Conservation (phyloP, 2,797 vertebrate species). For the Rhinoraja longicauda region DNA sequence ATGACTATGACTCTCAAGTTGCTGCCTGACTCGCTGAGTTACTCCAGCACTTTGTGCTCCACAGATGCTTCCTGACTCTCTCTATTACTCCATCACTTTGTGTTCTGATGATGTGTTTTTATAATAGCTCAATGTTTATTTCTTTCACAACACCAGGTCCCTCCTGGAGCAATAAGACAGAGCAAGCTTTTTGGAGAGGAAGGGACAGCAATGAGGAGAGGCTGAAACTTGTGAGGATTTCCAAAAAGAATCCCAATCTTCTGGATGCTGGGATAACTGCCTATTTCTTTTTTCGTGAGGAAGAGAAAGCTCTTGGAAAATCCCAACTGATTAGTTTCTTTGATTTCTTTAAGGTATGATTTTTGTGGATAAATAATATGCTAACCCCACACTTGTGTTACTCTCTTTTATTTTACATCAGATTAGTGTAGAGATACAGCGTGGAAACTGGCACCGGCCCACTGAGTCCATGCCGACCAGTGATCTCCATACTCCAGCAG, state of each 20-base stretch:
- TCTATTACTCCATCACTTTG: no score
- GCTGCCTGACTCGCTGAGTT: no score
- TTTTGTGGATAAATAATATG: background rate
- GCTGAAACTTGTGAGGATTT: constrained; percentile 71
- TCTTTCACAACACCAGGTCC: constrained; percentile 59
- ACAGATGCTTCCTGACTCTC: no score
- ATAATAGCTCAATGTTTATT: background rate
- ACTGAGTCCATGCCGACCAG: no score
- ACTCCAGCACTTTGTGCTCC: no score
- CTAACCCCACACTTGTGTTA: no score
- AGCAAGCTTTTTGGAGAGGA: constrained; percentile 80
- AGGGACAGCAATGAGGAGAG: constrained; percentile 86
- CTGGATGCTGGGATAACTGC: constrained; percentile 87
- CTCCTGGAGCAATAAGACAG: constrained; percentile 76
- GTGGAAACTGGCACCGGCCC: no score
- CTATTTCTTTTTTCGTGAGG: constrained; percentile 89
- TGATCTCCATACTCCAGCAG: no score
- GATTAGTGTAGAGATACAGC: no score
- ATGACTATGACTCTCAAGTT: no score
- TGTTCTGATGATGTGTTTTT: background rate
- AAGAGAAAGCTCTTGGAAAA: constrained; percentile 78
- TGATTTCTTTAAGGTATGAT: constrained; percentile 86
- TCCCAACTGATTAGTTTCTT: constrained; percentile 80
- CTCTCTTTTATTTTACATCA: no score
- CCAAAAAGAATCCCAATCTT: constrained; percentile 72